Conservation (phyloP, 2,113 vertebrate genomes). For the Ascaphus truei region DNA sequence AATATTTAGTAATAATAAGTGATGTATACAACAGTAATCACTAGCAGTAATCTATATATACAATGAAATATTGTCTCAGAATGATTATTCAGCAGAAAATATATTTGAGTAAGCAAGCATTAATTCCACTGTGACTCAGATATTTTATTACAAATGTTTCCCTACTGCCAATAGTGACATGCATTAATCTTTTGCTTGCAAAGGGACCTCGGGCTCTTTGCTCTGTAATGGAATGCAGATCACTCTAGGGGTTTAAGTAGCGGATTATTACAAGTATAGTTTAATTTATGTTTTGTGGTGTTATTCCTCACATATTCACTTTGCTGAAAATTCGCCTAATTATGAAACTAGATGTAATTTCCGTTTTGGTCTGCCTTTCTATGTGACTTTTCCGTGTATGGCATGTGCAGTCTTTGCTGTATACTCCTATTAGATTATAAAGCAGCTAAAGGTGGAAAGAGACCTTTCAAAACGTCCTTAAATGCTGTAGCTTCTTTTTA, state of each 20-base stretch:
- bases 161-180: no score
- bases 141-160: no score
- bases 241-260: constrained; percentile 20
- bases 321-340: neutral
- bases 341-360: neutral
- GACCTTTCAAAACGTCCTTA: neutral
- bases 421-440: neutral
- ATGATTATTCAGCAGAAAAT: no score
- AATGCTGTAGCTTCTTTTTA: constrained; percentile 1
- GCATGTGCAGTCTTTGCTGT: neutral
- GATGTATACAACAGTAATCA: no score
- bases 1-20: no score
- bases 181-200: neutral
- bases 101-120: no score
- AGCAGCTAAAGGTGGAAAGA: neutral
- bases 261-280: constrained; percentile 9
- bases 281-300: neutral
- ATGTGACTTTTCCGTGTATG: no score
- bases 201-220: neutral
- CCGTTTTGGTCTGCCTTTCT: no score
- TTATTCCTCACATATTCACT: neutral
- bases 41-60: no score
- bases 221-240: constrained; percentile 9
- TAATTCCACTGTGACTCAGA: no score
- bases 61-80: no score